Conservation (phyloP, 2,797 vertebrate genomes). For the Austrolebias charrua region DNA sequence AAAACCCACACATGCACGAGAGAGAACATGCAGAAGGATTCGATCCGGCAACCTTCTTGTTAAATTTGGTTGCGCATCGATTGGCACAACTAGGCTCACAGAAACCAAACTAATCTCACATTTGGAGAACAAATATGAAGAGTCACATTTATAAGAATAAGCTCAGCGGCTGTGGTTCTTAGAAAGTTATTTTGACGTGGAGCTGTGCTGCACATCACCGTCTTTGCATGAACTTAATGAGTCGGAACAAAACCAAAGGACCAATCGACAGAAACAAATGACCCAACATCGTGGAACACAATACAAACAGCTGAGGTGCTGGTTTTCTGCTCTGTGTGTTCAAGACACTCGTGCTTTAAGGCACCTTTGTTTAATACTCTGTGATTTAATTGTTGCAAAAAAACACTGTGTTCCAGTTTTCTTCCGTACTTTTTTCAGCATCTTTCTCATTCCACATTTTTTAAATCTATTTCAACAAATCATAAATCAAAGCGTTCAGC, state of each 20-base stretch:
- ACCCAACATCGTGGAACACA: slow-evolving; percentile 66
- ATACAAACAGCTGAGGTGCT: slow-evolving; percentile 39
- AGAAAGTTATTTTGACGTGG: slow-evolving; percentile 11
- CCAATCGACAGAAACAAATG: slow-evolving; percentile 61
- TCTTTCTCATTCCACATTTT: no score
- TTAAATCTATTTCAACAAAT: no score
- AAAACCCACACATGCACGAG: no score
- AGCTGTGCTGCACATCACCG: slow-evolving; percentile 10
- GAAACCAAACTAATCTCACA: neutral
- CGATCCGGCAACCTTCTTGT: no score
- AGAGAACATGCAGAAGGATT: no score
- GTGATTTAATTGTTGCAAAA: slow-evolving; percentile 3
- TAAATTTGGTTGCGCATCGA: no score
- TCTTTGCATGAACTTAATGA: slow-evolving; percentile 52
- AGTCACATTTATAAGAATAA: no score
- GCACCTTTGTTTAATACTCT: slow-evolving; percentile 8
- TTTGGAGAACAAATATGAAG: neutral
- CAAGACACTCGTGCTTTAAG: slow-evolving; percentile 22
- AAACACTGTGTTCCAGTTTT: no score
- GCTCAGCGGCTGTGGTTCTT: neutral
- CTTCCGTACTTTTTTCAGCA: no score
- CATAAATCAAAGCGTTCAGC: no score
- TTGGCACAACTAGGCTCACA: no score
- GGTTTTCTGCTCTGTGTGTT: slow-evolving; percentile 15
- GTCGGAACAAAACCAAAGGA: slow-evolving; percentile 53